These are phyloP conservation scores for Mesorhabditis spiculigera DNA, from an alignment of 2,888 invertebrate genomes.

Conservation along the genomic window DNA sequence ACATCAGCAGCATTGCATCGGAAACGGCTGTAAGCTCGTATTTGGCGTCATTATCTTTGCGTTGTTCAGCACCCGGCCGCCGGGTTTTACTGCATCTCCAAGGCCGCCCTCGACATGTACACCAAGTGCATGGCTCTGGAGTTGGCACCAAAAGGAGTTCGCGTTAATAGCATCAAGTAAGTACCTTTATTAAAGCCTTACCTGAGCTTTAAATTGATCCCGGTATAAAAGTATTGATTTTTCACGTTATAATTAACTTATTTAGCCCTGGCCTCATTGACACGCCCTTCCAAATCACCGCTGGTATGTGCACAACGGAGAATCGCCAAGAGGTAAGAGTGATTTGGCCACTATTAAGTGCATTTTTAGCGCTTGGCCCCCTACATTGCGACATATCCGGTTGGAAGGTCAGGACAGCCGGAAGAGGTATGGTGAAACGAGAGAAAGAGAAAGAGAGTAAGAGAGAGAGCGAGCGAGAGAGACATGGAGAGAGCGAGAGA, in stretches of 20 bases:
- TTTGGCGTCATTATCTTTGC: neutral
- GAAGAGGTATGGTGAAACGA: neutral
- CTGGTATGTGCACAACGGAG: constrained; percentile 75
- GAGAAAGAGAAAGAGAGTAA: no score
- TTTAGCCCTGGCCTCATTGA: constrained; percentile 78
- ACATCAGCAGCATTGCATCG: constrained; percentile 78
- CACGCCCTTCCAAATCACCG: constrained; percentile 80
- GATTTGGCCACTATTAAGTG: no score
- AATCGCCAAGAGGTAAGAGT: constrained; percentile 72
- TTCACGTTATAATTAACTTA: constrained; percentile 3
- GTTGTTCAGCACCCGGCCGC: neutral
- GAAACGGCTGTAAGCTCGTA: neutral
- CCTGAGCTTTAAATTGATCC: neutral
- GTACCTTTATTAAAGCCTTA: constrained; percentile 12
- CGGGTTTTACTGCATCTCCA: neutral
- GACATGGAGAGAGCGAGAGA: no score
- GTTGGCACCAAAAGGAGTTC: constrained; percentile 65
- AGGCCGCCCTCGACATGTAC: constrained; percentile 76
- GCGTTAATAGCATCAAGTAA: constrained; percentile 80
- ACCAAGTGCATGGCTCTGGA: constrained; percentile 83
- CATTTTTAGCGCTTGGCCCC: neutral
- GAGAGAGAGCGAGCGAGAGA: no score
- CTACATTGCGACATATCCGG: neutral
- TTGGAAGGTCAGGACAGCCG: neutral
- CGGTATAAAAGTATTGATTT: neutral